Conservation (phyloP, 1,140 invertebrate species). For the Pseudachorutes palmiensis region DNA sequence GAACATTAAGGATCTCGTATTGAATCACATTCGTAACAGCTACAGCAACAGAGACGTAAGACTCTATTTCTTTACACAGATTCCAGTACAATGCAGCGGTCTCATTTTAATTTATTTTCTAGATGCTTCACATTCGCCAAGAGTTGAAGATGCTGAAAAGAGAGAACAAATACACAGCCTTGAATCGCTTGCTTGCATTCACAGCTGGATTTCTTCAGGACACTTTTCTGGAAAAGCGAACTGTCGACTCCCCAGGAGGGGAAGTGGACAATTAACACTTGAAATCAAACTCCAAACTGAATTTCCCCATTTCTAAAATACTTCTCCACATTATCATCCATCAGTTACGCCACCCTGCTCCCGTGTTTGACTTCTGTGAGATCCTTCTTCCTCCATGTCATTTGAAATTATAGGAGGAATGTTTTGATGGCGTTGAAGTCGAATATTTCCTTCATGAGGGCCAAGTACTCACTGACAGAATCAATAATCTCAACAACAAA, state of each 20-base stretch:
- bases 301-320: no score
- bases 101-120: neutral
- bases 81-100: neutral
- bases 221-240: constrained; percentile 3
- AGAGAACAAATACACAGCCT: neutral
- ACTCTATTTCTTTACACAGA: no score
- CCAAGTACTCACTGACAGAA: constrained; percentile 79
- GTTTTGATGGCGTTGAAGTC: constrained; percentile 77
- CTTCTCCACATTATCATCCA: no score
- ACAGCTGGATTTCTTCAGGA: constrained; percentile 16
- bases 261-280: neutral
- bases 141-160: constrained; percentile 12
- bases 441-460: constrained; percentile 94
- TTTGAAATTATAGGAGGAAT: constrained; percentile 60
- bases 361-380: no score
- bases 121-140: constrained; percentile 18
- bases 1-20: constrained; percentile 3
- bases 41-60: constrained; percentile 18
- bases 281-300: no score
- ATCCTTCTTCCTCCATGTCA: no score
- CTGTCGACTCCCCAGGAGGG: neutral
- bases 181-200: constrained; percentile 8
- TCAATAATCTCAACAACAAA: constrained; percentile 89
- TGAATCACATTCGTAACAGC: neutral
- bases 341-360: no score